Evolutionary conservation across 2,113 vertebrate species (phyloP).

Genomic region (Zapus hudsonius): DNA sequence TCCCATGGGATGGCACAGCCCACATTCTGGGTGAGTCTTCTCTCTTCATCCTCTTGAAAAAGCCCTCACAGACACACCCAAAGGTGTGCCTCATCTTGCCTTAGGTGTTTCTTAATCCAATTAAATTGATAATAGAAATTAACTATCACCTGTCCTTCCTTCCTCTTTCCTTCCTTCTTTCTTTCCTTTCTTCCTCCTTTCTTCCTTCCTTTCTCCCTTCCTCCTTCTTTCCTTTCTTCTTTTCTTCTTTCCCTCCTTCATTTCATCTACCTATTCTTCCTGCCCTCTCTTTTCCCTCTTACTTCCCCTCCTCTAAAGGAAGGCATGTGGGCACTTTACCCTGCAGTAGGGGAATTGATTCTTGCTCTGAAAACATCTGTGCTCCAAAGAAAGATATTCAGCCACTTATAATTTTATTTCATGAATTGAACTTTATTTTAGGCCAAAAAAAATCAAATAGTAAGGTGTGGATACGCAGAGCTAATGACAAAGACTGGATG

Average conservation of each 20-base stretch:
- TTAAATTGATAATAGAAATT: neutral
- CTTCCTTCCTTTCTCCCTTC: neutral
- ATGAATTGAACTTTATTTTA: neutral
- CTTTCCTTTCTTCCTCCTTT: neutral
- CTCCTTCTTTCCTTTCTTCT: no score
- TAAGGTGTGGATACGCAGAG: neutral
- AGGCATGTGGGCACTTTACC: neutral
- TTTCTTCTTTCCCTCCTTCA: neutral
- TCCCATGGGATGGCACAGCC: no score
- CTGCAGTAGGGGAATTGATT: no score
- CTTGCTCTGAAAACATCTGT: neutral
- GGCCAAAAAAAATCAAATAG: neutral
- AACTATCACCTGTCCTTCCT: no score
- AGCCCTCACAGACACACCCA: neutral
- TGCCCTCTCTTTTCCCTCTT: fast-evolving
- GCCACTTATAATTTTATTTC: neutral
- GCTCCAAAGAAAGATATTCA: neutral
- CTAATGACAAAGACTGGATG: neutral
- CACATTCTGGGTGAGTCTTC: neutral
- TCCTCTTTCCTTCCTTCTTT: no score
- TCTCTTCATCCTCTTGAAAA: neutral
- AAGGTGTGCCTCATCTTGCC: neutral
- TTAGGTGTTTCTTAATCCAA: neutral
- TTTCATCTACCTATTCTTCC: no score
- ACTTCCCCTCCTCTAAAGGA: fast-evolving